Conservation (phyloP, 2,888 invertebrate species). For the Ceraclea dissimilis region DNA sequence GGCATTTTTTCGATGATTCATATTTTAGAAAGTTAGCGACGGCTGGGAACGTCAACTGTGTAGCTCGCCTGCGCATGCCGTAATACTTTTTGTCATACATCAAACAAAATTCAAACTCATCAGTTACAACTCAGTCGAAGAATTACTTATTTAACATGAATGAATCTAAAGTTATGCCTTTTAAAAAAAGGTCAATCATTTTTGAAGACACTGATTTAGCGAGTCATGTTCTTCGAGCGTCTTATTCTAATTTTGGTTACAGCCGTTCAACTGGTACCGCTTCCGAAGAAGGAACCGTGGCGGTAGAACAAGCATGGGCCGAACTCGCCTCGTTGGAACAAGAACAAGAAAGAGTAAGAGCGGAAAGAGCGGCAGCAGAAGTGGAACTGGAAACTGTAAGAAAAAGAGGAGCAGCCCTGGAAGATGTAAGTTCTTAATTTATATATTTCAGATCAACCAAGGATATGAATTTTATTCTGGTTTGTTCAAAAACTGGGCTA, state of each 20-base stretch:
- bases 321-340: constrained; percentile 77
- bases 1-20: too few relatives aligned
- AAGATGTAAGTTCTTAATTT: constrained; percentile 57
- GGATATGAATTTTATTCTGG: neutral
- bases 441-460: too few relatives aligned
- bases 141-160: too few relatives aligned
- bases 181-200: neutral
- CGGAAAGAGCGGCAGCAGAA: constrained; percentile 68
- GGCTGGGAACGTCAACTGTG: too few relatives aligned
- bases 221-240: neutral
- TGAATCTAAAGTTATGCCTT: neutral
- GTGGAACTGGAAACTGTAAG: constrained; percentile 74
- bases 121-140: too few relatives aligned
- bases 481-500: neutral
- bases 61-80: too few relatives aligned
- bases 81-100: too few relatives aligned
- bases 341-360: constrained; percentile 75
- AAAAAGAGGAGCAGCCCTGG: constrained; percentile 68
- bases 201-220: neutral
- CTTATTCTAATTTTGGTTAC: neutral
- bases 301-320: constrained; percentile 75
- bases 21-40: too few relatives aligned
- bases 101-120: too few relatives aligned
- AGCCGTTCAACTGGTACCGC: constrained; percentile 22
- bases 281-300: constrained; percentile 52